Conservation (phyloP, 2,888 invertebrate genomes). For the Chalcosyrphus nemorum region DNA sequence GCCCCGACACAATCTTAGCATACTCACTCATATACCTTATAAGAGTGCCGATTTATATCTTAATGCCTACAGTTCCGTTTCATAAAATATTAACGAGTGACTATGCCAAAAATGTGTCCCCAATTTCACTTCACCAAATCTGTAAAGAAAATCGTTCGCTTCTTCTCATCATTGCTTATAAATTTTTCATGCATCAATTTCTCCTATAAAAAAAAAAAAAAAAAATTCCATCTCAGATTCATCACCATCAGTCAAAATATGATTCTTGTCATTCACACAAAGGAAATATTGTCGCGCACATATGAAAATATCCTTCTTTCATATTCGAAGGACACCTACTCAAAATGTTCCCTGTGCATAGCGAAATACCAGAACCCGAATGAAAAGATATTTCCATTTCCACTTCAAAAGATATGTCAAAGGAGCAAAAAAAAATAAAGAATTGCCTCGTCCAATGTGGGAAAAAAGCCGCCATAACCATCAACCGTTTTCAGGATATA, state of each 20-base stretch:
- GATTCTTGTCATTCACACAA: conserved; percentile 1
- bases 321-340: conserved; percentile 8
- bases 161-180: background rate
- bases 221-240: background rate
- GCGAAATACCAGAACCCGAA: background rate
- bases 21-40: too few species aligned
- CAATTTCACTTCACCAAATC: background rate
- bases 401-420: conserved; percentile 21
- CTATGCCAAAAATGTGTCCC: background rate
- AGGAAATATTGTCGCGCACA: background rate
- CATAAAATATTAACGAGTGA: too few species aligned
- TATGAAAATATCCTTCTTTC: background rate
- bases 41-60: too few species aligned
- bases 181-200: background rate
- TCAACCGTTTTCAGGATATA: conserved; percentile 33
- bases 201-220: background rate
- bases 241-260: conserved; percentile 16
- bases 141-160: background rate
- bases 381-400: conserved; percentile 14
- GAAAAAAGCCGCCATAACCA: conserved; percentile 15
- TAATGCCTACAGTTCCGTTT: too few species aligned
- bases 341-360: background rate
- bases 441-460: background rate
- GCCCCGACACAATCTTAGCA: too few species aligned
- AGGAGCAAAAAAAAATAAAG: background rate